These are phyloP conservation scores for Pseudotriccus pelzelni DNA, from an alignment of 2,797 vertebrate genomes.

Conservation along the genomic window DNA sequence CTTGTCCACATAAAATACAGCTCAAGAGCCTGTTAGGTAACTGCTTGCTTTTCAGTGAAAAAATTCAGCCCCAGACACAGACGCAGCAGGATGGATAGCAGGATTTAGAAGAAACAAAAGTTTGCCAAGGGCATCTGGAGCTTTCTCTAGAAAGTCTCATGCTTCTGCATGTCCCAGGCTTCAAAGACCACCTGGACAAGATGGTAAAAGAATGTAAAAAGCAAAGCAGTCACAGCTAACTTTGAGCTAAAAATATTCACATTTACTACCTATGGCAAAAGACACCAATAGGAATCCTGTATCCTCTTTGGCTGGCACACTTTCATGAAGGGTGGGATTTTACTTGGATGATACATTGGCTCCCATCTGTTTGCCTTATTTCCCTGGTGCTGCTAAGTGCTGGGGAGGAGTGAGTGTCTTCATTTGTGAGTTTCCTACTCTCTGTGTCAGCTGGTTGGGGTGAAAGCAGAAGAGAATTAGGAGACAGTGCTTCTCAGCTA, in stretches of 20 bases:
- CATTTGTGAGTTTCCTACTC: slow-evolving; percentile 19
- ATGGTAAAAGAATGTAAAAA: background rate
- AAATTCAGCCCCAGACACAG: background rate
- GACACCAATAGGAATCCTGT: background rate
- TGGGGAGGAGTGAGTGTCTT: slow-evolving; percentile 16
- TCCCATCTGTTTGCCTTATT: slow-evolving; percentile 56
- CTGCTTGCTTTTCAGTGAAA: background rate
- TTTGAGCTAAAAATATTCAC: background rate
- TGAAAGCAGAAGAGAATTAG: background rate
- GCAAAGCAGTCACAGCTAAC: background rate
- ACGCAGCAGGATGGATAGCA: background rate
- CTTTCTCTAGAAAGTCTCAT: background rate
- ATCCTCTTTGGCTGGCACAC: slow-evolving; percentile 32
- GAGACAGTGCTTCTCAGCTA: background rate
- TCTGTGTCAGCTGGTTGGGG: background rate
- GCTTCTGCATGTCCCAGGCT: background rate
- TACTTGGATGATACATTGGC: slow-evolving; percentile 32
- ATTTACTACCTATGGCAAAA: slow-evolving; percentile 6
- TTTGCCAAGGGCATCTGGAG: background rate
- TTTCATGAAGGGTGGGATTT: slow-evolving; percentile 35
- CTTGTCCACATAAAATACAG: background rate
- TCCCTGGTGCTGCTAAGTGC: slow-evolving; percentile 15
- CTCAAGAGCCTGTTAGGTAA: background rate
- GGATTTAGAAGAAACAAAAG: background rate
- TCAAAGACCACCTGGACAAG: background rate